Evolutionary conservation across 2,797 vertebrate genomes (phyloP).

Genomic region (Sciurus carolinensis): DNA sequence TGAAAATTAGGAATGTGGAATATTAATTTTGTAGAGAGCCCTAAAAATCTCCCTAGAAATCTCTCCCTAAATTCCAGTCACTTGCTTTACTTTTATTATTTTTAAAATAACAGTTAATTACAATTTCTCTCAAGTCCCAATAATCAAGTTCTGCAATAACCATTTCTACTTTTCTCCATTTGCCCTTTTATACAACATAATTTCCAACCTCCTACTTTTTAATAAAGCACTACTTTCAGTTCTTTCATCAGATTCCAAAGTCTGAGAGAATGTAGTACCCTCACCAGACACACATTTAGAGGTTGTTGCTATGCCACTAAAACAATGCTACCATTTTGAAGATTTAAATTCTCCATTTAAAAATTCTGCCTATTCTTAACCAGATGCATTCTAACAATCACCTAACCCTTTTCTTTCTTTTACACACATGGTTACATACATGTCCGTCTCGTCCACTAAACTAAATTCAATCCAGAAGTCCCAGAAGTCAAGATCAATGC

Average conservation of each 20-base stretch:
- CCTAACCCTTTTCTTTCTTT: neutral
- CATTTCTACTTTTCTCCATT: constrained; percentile 33
- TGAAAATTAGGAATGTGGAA: constrained; percentile 23
- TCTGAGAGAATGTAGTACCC: neutral
- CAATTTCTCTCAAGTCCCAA: neutral
- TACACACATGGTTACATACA: neutral
- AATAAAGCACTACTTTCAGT: neutral
- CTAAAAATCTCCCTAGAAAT: neutral
- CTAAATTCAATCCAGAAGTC: neutral
- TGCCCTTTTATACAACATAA: constrained; percentile 40
- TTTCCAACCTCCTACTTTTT: constrained; percentile 48
- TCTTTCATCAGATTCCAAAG: constrained; percentile 12
- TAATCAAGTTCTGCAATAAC: constrained; percentile 42
- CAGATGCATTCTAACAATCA: neutral
- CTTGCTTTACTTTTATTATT: constrained; percentile 37
- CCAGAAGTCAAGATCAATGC: neutral
- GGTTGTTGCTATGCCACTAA: neutral
- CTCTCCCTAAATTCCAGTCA: neutral
- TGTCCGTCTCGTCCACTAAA: neutral
- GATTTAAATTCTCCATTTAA: neutral
- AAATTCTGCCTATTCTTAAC: constrained; percentile 37
- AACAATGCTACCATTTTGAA: neutral
- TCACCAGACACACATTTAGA: neutral
- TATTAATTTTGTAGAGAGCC: neutral
- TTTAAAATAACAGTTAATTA: neutral